Evolutionary conservation across 2,888 invertebrate genomes (phyloP).

Genomic region (Lordiphosa fenestrarum): DNA sequence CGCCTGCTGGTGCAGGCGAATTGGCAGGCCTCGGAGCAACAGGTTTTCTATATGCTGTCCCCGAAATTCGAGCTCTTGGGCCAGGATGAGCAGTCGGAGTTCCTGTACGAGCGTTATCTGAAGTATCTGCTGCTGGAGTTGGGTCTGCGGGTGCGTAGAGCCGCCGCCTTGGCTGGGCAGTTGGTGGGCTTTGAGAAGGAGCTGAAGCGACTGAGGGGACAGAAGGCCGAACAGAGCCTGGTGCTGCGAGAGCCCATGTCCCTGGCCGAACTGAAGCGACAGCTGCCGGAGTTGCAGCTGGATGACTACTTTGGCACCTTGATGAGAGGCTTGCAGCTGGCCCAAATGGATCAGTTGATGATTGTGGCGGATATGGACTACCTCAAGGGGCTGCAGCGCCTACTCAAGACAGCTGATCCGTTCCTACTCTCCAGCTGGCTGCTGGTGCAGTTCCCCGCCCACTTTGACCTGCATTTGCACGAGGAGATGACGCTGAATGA

Average conservation of each 20-base stretch:
- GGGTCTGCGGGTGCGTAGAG: constrained; percentile 67
- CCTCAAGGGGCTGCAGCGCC: constrained; percentile 42
- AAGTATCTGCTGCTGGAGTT: constrained; percentile 72
- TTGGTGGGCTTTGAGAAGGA: constrained; percentile 67
- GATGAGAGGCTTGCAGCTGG: constrained; percentile 29
- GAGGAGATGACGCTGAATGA: constrained; percentile 49
- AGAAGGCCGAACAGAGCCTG: constrained; percentile 26
- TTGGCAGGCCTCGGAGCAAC: constrained; percentile 75
- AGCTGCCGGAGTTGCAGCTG: constrained; percentile 55
- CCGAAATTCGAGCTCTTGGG: constrained; percentile 64
- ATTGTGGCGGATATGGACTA: constrained; percentile 66
- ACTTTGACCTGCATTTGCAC: constrained; percentile 70
- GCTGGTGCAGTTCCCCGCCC: constrained; percentile 69
- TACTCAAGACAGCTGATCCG: constrained; percentile 35
- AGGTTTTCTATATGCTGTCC: constrained; percentile 67
- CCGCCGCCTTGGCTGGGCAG: constrained; percentile 60
- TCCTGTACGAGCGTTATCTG: constrained; percentile 70
- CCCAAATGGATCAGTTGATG: constrained; percentile 34
- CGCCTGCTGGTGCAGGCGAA: constrained; percentile 68
- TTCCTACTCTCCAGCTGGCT: constrained; percentile 65
- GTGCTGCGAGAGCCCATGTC: constrained; percentile 65
- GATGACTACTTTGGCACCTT: constrained; percentile 58
- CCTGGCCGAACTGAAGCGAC: constrained; percentile 40
- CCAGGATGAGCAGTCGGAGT: constrained; percentile 45
- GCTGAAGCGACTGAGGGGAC: constrained; percentile 40